Conservation (phyloP, 2,888 invertebrate genomes). For the Rhogogaster chlorosoma region DNA sequence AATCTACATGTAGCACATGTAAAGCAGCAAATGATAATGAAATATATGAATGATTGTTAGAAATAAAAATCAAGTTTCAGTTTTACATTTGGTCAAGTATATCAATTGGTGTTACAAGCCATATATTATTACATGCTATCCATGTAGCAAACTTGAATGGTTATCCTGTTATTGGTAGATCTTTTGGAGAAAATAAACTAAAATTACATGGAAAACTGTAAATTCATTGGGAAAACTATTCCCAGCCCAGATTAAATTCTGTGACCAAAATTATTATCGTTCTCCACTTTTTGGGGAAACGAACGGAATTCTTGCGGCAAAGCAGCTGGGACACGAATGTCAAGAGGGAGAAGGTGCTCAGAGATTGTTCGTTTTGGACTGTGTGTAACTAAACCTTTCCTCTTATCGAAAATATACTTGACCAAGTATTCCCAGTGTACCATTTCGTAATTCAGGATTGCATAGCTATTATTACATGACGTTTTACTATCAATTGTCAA, state of each 20-base stretch:
- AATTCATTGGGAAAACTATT: no score
- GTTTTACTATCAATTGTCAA: background rate
- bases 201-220: background rate
- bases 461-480: background rate
- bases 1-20: slow-evolving; percentile 69
- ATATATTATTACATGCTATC: background rate
- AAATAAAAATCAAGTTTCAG: slow-evolving; percentile 68
- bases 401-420: slow-evolving; percentile 68
- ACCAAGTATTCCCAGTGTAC: slow-evolving; percentile 74
- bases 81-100: slow-evolving; percentile 75
- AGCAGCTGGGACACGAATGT: background rate
- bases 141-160: background rate
- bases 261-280: no score
- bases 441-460: slow-evolving; percentile 64
- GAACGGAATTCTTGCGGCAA: no score
- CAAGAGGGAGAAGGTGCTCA: background rate
- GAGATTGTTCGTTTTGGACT: background rate
- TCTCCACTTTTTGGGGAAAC: no score
- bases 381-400: background rate
- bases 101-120: slow-evolving; percentile 57
- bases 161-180: background rate
- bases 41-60: slow-evolving; percentile 73
- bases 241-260: no score
- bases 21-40: slow-evolving; percentile 77
- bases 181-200: background rate